Base-by-base conservation (phyloP, 2,888 invertebrate species). In the Caenorhabditis sulstoni region DNA sequence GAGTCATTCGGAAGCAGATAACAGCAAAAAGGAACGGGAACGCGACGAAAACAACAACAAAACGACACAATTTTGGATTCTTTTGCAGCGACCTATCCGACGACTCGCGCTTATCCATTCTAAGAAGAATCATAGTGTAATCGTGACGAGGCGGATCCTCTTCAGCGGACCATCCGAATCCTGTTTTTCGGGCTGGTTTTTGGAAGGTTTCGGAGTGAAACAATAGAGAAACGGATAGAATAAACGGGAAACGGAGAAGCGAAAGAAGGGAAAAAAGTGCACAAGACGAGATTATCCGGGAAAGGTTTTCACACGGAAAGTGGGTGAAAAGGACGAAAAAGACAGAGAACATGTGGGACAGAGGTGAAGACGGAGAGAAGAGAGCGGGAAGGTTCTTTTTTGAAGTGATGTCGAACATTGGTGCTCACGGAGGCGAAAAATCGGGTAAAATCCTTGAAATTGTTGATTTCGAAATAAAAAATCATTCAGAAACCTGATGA, bases 91-190 rank as follows among this genome's bases (percentile, higher is more conserved):
- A 71, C 73, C 78, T 71, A 50, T 78, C 78, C 41, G 78, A 78
- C 57, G 78, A 78, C 18, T 78, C 78, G 49, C 78, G 76, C 52
- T 78, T 71, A 78, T 78, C 78, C 78, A 78, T 78, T 78, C 78
- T 71, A 62, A 78, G 78, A 22, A 78, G 78, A 71, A 78, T 78
- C 78, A 78, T 78, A 35, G 23, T 67, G 50, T 9, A 11, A 53
- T 35, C 45, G 23, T 22, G 49, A 14, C 37, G 39, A 39, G 45
- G 49, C 68, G 45, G 41, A 41, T 49, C 61, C 29, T 49, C 41
- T 59, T 65, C 65, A 74, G 59, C 73, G 73, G 50, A 74, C 73
- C 73, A 74, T 74, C 65, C 52, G 52, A 29, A 41, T 59, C 57
- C 73, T 73, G 62, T 64, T 50, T 64, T n/a, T 29, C 8, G 22